Evolutionary conservation across 1,140 invertebrate genomes (phyloP), one percentile per base, ranked within the genome.

Genomic region (Tetramorium alpestre): DNA sequence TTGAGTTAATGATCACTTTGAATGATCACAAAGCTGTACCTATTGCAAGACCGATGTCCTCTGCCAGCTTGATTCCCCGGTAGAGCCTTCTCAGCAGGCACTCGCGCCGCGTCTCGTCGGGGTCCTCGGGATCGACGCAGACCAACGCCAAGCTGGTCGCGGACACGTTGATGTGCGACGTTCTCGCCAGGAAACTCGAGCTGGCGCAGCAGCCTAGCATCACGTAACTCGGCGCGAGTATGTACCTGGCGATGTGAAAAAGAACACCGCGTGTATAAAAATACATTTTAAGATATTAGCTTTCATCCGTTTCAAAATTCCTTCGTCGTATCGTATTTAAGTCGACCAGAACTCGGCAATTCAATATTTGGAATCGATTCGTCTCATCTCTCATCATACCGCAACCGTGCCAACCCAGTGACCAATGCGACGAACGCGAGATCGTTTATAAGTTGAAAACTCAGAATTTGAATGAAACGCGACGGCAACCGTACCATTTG

Each of bases 161-260:
- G 76, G 97, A 91, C 62, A 96, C 91, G 94, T 97, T 96, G 5
- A 97, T 94, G 72, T 97, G 96, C 0, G 96, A 95, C 0, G 96
- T 95, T 80, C 96, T 94, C 6, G 96, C 96, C 16, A 96, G 92
- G n/a, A 95, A 96, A 13, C 96, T 93, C 22, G 96, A 96, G 65
- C 96, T 96, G 6, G 96, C 87, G 22, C 95, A 96, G 1, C 96
- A 76, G 0, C 97, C 97, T 77, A 97, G 94, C 7, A 97, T 87
- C 0, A 96, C 94, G 88, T 97, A 97, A 18, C 96, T 96, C 16
- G 96, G 96, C 22, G 97, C 90, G 44, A 97, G 93, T 38, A 96
- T 92, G 88, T 96, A 96, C 62, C 96, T 90, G 49, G 22, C 10
- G 41, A 85, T 65, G 6, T 18, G 13, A 25, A 56, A 81, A 22